phyloP scores from a whole-genome alignment of 1,140 invertebrate genomes.

The Aphelenchoides fujianensis region DNA sequence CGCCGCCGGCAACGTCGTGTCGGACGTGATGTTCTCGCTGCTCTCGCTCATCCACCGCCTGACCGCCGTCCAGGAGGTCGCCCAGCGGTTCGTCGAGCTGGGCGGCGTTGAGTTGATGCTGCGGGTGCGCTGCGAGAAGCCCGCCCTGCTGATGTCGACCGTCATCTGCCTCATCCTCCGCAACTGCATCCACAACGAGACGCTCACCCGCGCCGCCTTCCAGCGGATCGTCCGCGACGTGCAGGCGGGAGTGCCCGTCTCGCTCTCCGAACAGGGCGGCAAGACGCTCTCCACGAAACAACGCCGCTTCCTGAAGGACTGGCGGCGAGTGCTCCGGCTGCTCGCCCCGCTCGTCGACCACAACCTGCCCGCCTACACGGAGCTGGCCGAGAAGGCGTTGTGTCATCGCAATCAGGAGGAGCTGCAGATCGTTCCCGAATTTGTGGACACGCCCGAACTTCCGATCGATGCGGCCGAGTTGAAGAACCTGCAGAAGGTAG shows the following conservation, averaged over 20 bases:
- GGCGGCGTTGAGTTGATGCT: conserved; percentile 2
- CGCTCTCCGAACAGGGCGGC: background rate
- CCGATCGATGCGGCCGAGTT: background rate
- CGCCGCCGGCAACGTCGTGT: background rate
- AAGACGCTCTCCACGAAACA: background rate
- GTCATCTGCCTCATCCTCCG: conserved; percentile 16
- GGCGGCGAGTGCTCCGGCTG: background rate
- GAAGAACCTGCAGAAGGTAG: conserved; percentile 7
- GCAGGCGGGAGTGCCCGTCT: background rate
- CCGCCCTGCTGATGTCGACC: conserved; percentile 1
- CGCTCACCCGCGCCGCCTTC: background rate
- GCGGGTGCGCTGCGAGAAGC: conserved; percentile 4
- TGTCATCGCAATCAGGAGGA: background rate
- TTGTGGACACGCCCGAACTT: background rate
- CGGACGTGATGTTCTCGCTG: conserved; percentile 7
- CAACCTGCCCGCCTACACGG: background rate
- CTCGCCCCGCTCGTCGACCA: conserved; percentile 5
- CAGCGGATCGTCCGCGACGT: background rate
- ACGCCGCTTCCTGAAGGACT: conserved; percentile 5
- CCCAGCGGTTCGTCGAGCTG: conserved; percentile 9
- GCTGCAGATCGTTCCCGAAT: background rate
- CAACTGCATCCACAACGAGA: conserved; percentile 15
- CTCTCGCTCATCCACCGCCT: background rate
- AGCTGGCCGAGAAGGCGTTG: background rate
- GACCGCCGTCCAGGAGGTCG: background rate